phyloP scores from a whole-genome alignment of 2,888 invertebrate species.

The Campoplex capitator region DNA sequence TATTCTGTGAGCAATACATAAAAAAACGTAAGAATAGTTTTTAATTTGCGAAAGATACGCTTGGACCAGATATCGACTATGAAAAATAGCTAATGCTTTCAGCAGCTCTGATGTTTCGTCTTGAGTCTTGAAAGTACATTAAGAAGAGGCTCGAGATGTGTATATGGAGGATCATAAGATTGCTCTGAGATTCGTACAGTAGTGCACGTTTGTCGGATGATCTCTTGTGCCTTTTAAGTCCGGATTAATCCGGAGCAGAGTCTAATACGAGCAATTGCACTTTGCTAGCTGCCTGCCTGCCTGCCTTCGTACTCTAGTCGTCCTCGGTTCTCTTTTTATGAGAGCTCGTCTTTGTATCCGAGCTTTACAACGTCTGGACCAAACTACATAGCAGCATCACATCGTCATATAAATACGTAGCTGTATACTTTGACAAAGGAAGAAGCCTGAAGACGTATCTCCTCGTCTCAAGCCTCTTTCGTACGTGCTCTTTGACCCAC shows the following conservation, averaged over 20 bases:
- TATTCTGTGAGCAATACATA: too few relatives aligned
- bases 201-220: slow-evolving; percentile 44
- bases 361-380: slow-evolving; percentile 45
- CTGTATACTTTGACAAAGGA: slow-evolving; percentile 23
- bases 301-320: slow-evolving; percentile 21
- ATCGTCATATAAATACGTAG: neutral
- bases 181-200: slow-evolving; percentile 48
- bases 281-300: slow-evolving; percentile 44
- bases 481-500: slow-evolving; percentile 61
- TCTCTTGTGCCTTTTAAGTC: slow-evolving; percentile 58
- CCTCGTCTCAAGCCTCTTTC: slow-evolving; percentile 57
- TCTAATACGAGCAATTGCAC: slow-evolving; percentile 58
- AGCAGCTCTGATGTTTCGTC: neutral
- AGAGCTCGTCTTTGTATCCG: slow-evolving; percentile 14
- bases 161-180: slow-evolving; percentile 46
- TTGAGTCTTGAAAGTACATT: slow-evolving; percentile 17
- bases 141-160: slow-evolving; percentile 23
- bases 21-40: neutral
- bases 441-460: slow-evolving; percentile 48
- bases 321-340: slow-evolving; percentile 27
- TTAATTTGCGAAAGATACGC: neutral
- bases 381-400: slow-evolving; percentile 1
- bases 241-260: slow-evolving; percentile 57
- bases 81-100: slow-evolving; percentile 14
- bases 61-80: neutral